Percentiles rank a stretch among this genome's conserved stretches.
Conservation (phyloP, 2,113 vertebrate species). For the Hyperopisus bebe region DNA sequence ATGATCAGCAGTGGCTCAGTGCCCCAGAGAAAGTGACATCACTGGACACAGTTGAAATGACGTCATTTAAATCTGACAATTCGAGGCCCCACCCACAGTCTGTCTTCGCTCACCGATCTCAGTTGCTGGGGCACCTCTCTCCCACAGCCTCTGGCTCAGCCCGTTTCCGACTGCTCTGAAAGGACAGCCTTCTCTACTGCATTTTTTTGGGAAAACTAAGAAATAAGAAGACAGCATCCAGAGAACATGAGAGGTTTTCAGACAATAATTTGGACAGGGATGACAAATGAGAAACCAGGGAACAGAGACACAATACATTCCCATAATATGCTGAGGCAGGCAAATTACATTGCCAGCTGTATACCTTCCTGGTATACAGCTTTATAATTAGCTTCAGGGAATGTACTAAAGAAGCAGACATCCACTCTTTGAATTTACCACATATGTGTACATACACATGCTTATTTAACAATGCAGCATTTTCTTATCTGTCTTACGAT, state of each 20-base stretch:
- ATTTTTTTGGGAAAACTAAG: constrained; percentile 56
- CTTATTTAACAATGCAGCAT: neutral
- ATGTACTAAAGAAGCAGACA: neutral
- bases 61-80: neutral
- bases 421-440: neutral
- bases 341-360: neutral
- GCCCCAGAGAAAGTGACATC: neutral
- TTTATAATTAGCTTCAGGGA: neutral
- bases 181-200: constrained; percentile 55
- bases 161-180: constrained; percentile 71
- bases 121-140: constrained; percentile 35
- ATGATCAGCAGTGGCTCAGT: neutral
- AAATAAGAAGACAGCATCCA: neutral
- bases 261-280: neutral
- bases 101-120: constrained; percentile 46
- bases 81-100: neutral
- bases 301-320: neutral
- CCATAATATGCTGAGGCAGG: neutral
- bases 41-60: neutral
- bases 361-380: neutral
- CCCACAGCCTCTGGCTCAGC: constrained; percentile 48
- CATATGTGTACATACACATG: neutral
- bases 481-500: neutral
- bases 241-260: neutral
- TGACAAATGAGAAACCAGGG: neutral